These are phyloP conservation scores for Psephotus haematonotus DNA, from an alignment of 2,113 vertebrate genomes.

Conservation along the genomic window DNA sequence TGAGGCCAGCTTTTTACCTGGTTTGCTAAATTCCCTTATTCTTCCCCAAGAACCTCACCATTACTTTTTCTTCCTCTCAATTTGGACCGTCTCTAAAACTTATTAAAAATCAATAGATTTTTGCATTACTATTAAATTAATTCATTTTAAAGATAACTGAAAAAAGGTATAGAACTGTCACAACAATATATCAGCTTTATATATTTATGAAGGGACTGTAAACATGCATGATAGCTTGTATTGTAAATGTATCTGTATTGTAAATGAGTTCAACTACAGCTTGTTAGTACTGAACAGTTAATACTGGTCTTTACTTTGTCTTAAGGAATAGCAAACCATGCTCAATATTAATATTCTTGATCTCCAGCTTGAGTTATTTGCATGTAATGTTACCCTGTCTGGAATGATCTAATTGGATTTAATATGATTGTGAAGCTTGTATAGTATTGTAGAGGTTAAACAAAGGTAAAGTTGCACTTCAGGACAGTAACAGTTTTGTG, in stretches of 20 bases:
- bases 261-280: not conserved
- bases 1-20: not conserved
- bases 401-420: slow-evolving; percentile 3
- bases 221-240: not conserved
- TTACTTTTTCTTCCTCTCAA: not conserved
- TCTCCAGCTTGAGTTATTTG: not conserved
- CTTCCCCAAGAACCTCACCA: not conserved
- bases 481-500: not conserved
- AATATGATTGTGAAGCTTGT: not conserved
- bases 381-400: not conserved
- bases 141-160: not conserved
- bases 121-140: not conserved
- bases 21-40: not conserved
- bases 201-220: slow-evolving; percentile 25
- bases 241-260: not conserved
- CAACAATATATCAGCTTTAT: not conserved
- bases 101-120: not conserved
- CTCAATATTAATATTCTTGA: not conserved
- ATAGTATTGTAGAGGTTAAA: not conserved
- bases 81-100: not conserved
- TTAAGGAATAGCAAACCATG: not conserved
- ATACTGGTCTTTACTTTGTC: not conserved
- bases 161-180: not conserved
- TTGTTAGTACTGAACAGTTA: slow-evolving; percentile 2
- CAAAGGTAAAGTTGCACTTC: not conserved